Evolutionary conservation across 1,140 invertebrate genomes (phyloP).

Genomic region (Calycopis cecrops): DNA sequence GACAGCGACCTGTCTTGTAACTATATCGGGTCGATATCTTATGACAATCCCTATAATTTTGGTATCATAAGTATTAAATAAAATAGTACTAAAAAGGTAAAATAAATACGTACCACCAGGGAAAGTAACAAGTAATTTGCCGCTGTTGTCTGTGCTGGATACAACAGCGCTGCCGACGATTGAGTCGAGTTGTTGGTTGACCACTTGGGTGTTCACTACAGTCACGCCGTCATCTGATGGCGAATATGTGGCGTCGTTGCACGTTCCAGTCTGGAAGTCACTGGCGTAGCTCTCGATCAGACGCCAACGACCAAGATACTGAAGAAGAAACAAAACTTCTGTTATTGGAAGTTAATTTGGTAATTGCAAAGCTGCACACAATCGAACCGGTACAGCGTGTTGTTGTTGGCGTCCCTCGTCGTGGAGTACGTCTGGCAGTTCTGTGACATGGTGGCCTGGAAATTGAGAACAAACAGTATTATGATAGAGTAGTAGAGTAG

Average conservation of each 20-base stretch:
- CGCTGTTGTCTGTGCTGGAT: constrained; percentile 29
- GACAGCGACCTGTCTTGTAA: too few relatives aligned
- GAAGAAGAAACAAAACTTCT: too few relatives aligned
- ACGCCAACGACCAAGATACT: constrained; percentile 39
- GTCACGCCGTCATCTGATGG: constrained; percentile 18
- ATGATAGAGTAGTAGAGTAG: constrained; percentile 4
- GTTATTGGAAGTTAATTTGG: too few relatives aligned
- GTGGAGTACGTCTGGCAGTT: constrained; percentile 61
- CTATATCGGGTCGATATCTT: too few relatives aligned
- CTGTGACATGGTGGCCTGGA: constrained; percentile 49
- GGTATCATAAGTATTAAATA: too few relatives aligned
- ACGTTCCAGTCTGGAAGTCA: constrained; percentile 33
- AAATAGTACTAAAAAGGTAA: too few relatives aligned
- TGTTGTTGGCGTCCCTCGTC: constrained; percentile 60
- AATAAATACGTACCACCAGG: constrained; percentile 29
- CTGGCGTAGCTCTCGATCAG: constrained; percentile 37
- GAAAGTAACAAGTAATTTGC: constrained; percentile 33
- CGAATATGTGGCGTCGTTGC: constrained; percentile 30
- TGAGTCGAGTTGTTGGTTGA: constrained; percentile 26
- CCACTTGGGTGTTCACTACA: constrained; percentile 40
- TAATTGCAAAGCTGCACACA: too few relatives aligned
- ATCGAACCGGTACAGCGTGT: constrained; percentile 60
- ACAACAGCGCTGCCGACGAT: constrained; percentile 34
- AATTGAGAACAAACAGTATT: constrained; percentile 16
- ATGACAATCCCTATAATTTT: too few relatives aligned